These are phyloP conservation scores for Macrotus californicus DNA, from an alignment of 2,113 vertebrate species.

Conservation along the genomic window DNA sequence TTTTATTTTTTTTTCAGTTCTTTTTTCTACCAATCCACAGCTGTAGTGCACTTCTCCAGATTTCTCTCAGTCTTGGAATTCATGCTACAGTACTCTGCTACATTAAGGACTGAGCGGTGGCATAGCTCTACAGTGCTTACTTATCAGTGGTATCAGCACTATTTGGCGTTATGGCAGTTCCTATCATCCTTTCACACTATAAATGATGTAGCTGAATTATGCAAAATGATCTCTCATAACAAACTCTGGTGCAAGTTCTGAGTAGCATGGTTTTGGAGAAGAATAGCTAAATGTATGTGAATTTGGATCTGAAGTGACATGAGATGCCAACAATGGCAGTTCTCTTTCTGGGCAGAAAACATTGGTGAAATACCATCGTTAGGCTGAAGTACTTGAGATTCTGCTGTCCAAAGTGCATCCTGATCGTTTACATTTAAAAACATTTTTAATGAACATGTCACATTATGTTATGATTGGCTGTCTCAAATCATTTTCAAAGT, in stretches of 20 bases:
- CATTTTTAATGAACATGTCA: background rate
- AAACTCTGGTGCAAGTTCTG: background rate
- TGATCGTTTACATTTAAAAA: background rate
- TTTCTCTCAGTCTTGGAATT: background rate
- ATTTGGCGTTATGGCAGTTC: background rate
- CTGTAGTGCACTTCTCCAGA: background rate
- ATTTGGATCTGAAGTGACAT: background rate
- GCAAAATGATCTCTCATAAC: background rate
- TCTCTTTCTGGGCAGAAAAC: conserved; percentile 8
- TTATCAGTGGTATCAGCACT: background rate
- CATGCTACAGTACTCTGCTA: background rate
- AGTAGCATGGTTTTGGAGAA: background rate
- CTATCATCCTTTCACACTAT: background rate
- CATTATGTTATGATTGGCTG: background rate
- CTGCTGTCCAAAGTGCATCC: background rate
- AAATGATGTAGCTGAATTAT: background rate
- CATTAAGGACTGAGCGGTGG: background rate
- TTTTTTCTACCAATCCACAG: background rate
- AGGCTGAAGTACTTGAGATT: background rate
- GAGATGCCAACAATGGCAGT: background rate
- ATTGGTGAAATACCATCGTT: background rate
- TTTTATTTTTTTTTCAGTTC: background rate
- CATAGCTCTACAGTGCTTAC: background rate
- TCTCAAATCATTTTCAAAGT: conserved; percentile 9
- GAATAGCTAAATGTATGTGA: background rate